These are phyloP conservation scores for Coelinius sp. DNA, from an alignment of 2,888 invertebrate genomes.

Conservation along the genomic window DNA sequence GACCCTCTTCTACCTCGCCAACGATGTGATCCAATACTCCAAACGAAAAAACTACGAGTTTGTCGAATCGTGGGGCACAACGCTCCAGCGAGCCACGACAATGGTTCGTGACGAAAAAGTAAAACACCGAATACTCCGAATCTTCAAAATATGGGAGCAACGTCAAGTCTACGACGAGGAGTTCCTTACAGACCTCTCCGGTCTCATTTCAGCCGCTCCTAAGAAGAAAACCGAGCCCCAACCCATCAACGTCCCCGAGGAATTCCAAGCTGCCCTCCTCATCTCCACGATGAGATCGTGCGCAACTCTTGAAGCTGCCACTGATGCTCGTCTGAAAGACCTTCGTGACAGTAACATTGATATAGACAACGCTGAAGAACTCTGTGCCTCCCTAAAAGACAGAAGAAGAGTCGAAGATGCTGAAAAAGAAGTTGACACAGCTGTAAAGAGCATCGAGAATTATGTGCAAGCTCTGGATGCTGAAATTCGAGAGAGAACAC, in stretches of 20 bases:
- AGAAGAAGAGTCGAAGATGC: conserved; percentile 89
- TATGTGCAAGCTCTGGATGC: conserved; percentile 86
- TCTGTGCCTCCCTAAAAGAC: conserved; percentile 88
- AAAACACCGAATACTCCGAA: conserved; percentile 86
- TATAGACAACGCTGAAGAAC: conserved; percentile 82
- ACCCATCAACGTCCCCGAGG: conserved; percentile 72
- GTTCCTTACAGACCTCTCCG: conserved; percentile 88
- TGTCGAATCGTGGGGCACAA: conserved; percentile 93
- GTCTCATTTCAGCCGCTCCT: conserved; percentile 84
- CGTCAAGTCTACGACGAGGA: conserved; percentile 91
- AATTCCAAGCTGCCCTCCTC: conserved; percentile 79
- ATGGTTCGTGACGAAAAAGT: conserved; percentile 92
- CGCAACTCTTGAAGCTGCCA: conserved; percentile 65
- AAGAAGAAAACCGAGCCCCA: conserved; percentile 78
- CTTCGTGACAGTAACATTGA: conserved; percentile 80
- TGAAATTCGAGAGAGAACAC: conserved; percentile 86
- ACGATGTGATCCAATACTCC: conserved; percentile 97
- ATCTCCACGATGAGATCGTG: conserved; percentile 68
- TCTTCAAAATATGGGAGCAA: conserved; percentile 97
- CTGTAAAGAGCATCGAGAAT: conserved; percentile 83
- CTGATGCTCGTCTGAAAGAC: conserved; percentile 66
- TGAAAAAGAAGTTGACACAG: conserved; percentile 88
- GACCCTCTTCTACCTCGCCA: conserved; percentile 93
- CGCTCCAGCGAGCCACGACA: conserved; percentile 91
- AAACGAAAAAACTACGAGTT: conserved; percentile 92